Conservation (phyloP, 2,888 invertebrate species). For the Nasonia oneida region DNA sequence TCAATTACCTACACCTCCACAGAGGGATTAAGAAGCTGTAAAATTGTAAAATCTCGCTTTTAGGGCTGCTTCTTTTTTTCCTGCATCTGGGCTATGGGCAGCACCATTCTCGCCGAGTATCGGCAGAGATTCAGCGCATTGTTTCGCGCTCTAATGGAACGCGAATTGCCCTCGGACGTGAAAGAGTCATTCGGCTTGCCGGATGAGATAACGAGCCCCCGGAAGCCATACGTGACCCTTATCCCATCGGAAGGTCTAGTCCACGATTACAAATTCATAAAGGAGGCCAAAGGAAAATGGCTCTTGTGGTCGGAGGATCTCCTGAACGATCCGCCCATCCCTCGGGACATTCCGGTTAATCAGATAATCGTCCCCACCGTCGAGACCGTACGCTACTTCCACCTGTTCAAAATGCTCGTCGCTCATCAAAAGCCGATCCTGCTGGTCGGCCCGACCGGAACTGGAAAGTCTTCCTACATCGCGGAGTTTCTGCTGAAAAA, state of each 20-base stretch:
- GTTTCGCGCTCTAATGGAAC: constrained; percentile 87
- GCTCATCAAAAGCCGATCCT: constrained; percentile 90
- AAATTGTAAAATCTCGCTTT: constrained; percentile 58
- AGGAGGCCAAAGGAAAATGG: constrained; percentile 96
- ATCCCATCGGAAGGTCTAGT: constrained; percentile 91
- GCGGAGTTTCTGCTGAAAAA: constrained; percentile 91
- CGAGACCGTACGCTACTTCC: constrained; percentile 92
- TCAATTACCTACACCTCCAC: no score
- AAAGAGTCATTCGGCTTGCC: constrained; percentile 81
- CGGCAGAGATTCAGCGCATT: constrained; percentile 89
- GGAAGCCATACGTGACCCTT: constrained; percentile 89
- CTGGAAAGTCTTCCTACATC: constrained; percentile 95
- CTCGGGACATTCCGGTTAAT: constrained; percentile 93
- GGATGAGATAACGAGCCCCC: constrained; percentile 78
- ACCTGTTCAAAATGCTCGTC: constrained; percentile 88
- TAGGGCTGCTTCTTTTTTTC: constrained; percentile 96
- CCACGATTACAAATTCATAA: constrained; percentile 93
- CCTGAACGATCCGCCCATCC: constrained; percentile 86
- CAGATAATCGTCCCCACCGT: constrained; percentile 96
- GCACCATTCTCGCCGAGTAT: constrained; percentile 87
- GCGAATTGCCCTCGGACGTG: constrained; percentile 87
- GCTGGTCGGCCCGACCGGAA: constrained; percentile 96
- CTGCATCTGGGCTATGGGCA: constrained; percentile 95
- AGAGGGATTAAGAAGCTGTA: background rate
- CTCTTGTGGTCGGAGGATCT: constrained; percentile 93